Evolutionary conservation across 2,797 vertebrate species (phyloP).

Genomic region (Pteronotus mesoamericanus): DNA sequence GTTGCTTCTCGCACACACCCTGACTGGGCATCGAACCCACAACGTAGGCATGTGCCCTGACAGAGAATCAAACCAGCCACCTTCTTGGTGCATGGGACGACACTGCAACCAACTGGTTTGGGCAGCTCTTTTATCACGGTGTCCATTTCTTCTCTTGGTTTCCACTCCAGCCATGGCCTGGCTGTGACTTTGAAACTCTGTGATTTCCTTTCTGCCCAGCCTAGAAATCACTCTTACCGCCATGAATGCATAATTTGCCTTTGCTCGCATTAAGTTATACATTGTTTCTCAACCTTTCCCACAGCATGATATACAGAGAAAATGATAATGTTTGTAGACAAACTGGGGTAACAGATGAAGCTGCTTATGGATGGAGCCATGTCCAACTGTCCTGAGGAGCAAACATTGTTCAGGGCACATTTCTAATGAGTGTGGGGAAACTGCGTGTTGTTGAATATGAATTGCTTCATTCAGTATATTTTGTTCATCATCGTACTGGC

Average conservation of each 20-base stretch:
- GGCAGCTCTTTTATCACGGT: background rate
- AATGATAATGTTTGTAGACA: background rate
- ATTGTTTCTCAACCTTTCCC: background rate
- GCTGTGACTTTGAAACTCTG: background rate
- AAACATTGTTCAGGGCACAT: background rate
- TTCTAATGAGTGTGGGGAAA: background rate
- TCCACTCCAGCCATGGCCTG: background rate
- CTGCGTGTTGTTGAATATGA: background rate
- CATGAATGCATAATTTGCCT: background rate
- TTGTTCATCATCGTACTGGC: background rate
- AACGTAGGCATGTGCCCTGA: background rate
- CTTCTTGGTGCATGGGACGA: background rate
- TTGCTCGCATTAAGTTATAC: background rate
- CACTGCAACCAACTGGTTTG: background rate
- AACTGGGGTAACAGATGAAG: background rate
- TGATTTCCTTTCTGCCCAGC: background rate
- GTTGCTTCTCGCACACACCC: background rate
- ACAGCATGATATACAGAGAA: background rate
- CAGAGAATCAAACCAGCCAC: background rate
- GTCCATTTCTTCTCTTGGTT: background rate
- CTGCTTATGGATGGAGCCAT: background rate
- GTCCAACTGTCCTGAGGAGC: background rate
- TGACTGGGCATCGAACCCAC: background rate
- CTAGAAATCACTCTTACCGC: background rate
- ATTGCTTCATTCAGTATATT: background rate